A percentile compares a stretch with the other conserved stretches of the same genome.
Evolutionary conservation across 2,888 invertebrate genomes (phyloP).

Genomic region (Ochropacha duplaris): DNA sequence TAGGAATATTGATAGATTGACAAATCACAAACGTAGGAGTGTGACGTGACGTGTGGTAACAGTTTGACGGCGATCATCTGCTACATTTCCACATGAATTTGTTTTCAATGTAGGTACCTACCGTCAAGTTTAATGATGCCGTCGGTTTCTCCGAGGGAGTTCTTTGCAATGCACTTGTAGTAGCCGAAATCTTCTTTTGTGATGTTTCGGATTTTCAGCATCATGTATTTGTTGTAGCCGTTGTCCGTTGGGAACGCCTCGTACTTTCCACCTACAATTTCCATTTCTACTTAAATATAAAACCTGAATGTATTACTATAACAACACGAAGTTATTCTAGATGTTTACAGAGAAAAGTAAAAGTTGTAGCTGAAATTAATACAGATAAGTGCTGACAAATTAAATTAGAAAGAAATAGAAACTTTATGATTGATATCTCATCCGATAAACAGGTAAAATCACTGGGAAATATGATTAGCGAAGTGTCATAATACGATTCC

Average conservation of each 20-base stretch:
- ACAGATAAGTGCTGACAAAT: background rate
- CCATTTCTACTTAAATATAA: slow-evolving; percentile 84
- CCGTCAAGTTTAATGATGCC: slow-evolving; percentile 95
- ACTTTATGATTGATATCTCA: too few species aligned
- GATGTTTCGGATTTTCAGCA: slow-evolving; percentile 93
- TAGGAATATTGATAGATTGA: background rate
- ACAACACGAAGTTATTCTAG: slow-evolving; percentile 2
- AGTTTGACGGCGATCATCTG: background rate
- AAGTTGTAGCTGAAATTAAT: background rate
- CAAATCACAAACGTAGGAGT: background rate
- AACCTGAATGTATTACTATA: slow-evolving; percentile 48
- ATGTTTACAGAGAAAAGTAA: background rate
- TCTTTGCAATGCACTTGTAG: slow-evolving; percentile 96
- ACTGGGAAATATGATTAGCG: background rate
- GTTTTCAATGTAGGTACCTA: slow-evolving; percentile 73
- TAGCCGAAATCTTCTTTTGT: slow-evolving; percentile 92
- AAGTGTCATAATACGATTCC: background rate
- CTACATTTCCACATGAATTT: background rate
- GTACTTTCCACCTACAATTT: slow-evolving; percentile 93
- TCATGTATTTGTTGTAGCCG: slow-evolving; percentile 96
- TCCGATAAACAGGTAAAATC: background rate
- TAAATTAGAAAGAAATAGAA: too few species aligned
- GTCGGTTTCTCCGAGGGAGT: slow-evolving; percentile 94
- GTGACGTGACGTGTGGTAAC: background rate
- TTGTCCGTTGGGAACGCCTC: slow-evolving; percentile 93